A percentile compares a stretch with the other conserved stretches of the same genome.
These are phyloP conservation scores for Argyresthia albistria DNA, from an alignment of 2,888 invertebrate species.

Conservation along the genomic window DNA sequence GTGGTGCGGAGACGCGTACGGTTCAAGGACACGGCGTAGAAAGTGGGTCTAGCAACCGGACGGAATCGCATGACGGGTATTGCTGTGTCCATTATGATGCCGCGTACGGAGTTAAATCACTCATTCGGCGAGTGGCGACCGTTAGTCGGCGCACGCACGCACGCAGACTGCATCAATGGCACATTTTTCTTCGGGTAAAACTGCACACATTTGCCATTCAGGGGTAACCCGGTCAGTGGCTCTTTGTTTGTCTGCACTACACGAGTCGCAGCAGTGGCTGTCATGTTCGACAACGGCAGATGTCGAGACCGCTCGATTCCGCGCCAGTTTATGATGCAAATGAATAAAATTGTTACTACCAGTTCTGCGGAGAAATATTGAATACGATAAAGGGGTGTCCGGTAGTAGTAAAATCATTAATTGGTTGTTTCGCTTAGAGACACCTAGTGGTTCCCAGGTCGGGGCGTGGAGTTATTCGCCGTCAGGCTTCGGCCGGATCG, in stretches of 20 bases:
- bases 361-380: neutral
- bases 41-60: constrained; percentile 47
- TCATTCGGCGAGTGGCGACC: constrained; percentile 65
- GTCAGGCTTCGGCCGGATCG: constrained; percentile 27
- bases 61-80: constrained; percentile 56
- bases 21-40: constrained; percentile 54
- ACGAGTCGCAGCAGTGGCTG: no score
- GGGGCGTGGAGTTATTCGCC: constrained; percentile 33
- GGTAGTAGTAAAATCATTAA: neutral
- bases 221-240: constrained; percentile 66
- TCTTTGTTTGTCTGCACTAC: constrained; percentile 33
- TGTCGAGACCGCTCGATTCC: neutral
- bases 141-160: constrained; percentile 65
- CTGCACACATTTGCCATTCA: constrained; percentile 66
- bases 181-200: constrained; percentile 63
- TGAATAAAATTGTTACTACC: no score
- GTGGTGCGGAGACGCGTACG: constrained; percentile 11
- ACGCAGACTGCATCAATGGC: constrained; percentile 53
- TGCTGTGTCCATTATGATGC: constrained; percentile 60
- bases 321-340: no score
- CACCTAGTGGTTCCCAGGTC: constrained; percentile 20
- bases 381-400: neutral
- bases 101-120: constrained; percentile 63
- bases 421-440: constrained; percentile 9
- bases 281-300: neutral